Percentiles rank a stretch among this genome's conserved stretches.
Evolutionary conservation across 2,888 invertebrate species (phyloP).

Genomic region (Tolmerus cingulatus): DNA sequence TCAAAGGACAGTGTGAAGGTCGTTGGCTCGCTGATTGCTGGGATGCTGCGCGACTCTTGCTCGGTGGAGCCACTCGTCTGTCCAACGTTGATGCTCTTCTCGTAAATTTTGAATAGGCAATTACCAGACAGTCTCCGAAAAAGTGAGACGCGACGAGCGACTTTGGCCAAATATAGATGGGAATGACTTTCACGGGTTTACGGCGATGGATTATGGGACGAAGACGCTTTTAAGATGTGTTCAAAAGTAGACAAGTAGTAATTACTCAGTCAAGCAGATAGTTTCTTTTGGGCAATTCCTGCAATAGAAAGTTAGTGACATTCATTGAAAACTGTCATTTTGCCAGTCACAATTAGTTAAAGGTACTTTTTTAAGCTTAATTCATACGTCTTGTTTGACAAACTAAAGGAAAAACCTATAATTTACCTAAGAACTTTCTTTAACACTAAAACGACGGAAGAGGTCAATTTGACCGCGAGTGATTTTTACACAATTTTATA

Average conservation of each 20-base stretch:
- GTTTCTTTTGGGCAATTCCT: neutral
- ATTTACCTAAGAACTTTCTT: too few species aligned
- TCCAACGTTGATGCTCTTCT: neutral
- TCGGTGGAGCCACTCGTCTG: neutral
- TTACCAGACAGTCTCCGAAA: neutral
- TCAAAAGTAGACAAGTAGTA: neutral
- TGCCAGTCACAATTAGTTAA: neutral
- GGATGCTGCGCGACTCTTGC: neutral
- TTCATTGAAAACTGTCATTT: neutral
- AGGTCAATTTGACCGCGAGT: too few species aligned
- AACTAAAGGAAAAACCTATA: too few species aligned
- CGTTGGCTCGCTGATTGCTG: neutral
- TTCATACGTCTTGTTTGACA: too few species aligned
- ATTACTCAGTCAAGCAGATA: neutral
- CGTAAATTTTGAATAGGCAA: neutral
- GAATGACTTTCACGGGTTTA: neutral
- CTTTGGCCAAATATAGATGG: neutral
- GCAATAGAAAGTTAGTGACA: neutral
- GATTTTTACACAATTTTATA: too few species aligned
- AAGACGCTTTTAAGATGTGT: neutral
- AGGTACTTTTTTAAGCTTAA: too few species aligned
- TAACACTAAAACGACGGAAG: too few species aligned
- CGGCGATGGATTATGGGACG: neutral
- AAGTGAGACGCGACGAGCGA: neutral
- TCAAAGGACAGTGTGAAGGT: neutral